phyloP scores from a whole-genome alignment of 2,113 vertebrate species.

The Tamias sibiricus region DNA sequence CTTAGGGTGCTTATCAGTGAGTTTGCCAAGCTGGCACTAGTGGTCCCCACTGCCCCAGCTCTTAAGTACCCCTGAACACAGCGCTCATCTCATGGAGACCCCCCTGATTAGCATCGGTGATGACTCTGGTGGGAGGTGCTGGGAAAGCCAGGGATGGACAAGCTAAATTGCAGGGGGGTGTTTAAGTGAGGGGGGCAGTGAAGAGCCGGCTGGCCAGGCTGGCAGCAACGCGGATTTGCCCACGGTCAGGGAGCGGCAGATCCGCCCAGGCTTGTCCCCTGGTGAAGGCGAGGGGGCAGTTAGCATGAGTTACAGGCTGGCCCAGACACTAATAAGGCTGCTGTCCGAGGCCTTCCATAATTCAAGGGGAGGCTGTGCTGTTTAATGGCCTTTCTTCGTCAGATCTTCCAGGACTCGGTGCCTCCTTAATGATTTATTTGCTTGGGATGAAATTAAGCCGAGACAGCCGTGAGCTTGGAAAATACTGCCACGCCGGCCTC shows the following conservation, averaged over 20 bases:
- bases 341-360: conserved; percentile 70
- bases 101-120: background rate
- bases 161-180: background rate
- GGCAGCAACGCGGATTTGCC: background rate
- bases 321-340: conserved; percentile 77
- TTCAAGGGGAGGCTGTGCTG: conserved; percentile 56
- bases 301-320: conserved; percentile 67
- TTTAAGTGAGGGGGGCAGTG: background rate
- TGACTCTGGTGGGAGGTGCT: background rate
- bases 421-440: conserved; percentile 81
- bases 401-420: conserved; percentile 70
- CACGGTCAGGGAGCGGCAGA: background rate
- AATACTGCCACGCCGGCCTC: conserved; percentile 53
- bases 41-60: background rate
- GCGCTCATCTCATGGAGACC: background rate
- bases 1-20: background rate
- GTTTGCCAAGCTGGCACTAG: rapidly evolving
- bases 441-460: conserved; percentile 77
- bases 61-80: background rate
- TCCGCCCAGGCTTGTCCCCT: background rate
- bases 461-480: conserved; percentile 70
- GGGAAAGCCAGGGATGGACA: background rate
- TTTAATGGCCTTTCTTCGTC: conserved; percentile 70
- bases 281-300: conserved; percentile 47
- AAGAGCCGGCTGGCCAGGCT: background rate